phyloP scores from a whole-genome alignment of 1,140 invertebrate genomes.

The Calliphora vicina region DNA sequence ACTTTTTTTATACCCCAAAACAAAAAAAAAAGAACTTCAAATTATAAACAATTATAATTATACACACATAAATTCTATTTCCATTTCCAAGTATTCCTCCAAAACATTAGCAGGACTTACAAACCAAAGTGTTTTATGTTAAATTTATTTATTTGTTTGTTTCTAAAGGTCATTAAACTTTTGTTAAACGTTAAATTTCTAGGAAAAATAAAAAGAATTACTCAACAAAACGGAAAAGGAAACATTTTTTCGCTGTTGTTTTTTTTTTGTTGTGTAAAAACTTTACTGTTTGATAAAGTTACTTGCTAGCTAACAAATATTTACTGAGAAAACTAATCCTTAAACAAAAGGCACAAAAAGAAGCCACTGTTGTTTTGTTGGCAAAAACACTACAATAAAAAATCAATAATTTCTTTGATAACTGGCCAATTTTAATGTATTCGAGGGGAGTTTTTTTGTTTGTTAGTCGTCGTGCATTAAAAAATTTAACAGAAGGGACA shows the following conservation, averaged over 20 bases:
- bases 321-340: background rate
- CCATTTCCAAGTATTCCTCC: too few species aligned
- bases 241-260: background rate
- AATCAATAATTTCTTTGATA: conserved; percentile 14
- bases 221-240: background rate
- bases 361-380: background rate
- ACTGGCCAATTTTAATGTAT: background rate
- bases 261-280: too few species aligned
- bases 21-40: too few species aligned
- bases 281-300: background rate
- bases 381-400: background rate
- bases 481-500: too few species aligned
- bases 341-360: background rate
- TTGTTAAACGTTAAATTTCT: background rate
- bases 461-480: too few species aligned
- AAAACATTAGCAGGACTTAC: too few species aligned
- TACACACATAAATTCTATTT: too few species aligned
- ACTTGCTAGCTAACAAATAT: background rate
- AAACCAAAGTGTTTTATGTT: too few species aligned
- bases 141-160: background rate
- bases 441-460: background rate
- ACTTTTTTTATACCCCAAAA: too few species aligned
- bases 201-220: background rate
- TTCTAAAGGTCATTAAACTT: background rate
- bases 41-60: too few species aligned